Evolutionary conservation across 1,140 invertebrate species (phyloP).

Genomic region (Carcinoscorpius rotundicauda): DNA sequence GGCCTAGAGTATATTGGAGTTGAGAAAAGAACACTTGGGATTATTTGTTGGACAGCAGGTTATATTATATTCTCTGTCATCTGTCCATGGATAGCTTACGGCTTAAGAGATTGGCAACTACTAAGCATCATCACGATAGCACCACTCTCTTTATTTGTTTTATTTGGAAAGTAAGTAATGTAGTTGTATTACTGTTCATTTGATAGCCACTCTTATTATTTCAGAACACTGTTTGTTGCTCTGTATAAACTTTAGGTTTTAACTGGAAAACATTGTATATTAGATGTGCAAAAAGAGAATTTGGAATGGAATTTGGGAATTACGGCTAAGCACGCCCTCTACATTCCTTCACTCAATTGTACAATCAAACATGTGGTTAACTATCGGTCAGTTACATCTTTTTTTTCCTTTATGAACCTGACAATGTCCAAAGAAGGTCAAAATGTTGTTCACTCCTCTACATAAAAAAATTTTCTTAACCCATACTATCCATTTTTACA

Average conservation of each 20-base stretch:
- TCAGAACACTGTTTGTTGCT: not conserved
- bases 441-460: too few relatives aligned
- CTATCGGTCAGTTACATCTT: too few relatives aligned
- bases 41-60: conserved; percentile 20
- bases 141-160: conserved; percentile 18
- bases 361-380: too few relatives aligned
- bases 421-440: too few relatives aligned
- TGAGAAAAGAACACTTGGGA: conserved; percentile 19
- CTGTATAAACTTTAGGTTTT: conserved; percentile 1
- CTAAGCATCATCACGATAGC: conserved; percentile 18
- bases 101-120: conserved; percentile 16
- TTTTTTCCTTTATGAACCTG: too few relatives aligned
- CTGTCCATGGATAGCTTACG: conserved; percentile 22
- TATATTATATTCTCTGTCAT: conserved; percentile 23
- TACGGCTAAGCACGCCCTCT: too few relatives aligned
- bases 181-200: not conserved
- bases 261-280: not conserved
- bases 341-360: too few relatives aligned
- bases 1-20: conserved; percentile 23
- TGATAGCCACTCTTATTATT: not conserved
- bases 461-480: too few relatives aligned
- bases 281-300: not conserved
- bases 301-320: too few relatives aligned
- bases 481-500: too few relatives aligned
- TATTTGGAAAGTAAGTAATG: conserved; percentile 15